Base-by-base conservation (phyloP, 2,888 invertebrate genomes). In the Clepsis dumicolana region DNA sequence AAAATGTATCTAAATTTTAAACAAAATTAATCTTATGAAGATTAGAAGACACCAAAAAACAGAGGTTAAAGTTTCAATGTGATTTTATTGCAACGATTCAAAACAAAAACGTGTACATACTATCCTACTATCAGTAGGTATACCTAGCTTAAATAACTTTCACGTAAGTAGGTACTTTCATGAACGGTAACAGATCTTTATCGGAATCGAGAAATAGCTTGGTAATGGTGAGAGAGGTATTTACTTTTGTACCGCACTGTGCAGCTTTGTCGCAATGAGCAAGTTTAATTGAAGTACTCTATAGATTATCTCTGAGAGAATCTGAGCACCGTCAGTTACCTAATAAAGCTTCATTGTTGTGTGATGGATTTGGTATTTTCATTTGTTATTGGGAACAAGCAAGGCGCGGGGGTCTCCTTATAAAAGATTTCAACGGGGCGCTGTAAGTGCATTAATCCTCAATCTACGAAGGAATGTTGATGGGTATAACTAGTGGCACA, bases 341-440 rank as follows among this genome's bases (percentile, higher is more conserved):
- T 77, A 81, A 83, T 80, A 84, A 78, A 76, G 77, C 71, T 75
- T 76, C 78, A 82, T 85, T 84, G 82, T 84, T 83, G 82, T 83
- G 80, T 82, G 84, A 83, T 80, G 81, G 83, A 84, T 84, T 84
- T 67, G 84, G 82, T 81, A 84, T 81, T 84, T 84, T 77, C 63
- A 80, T 75, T 82, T 75, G 80, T 80, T 79, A 80, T 32, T 27
- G n/a, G 44, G 56, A 59, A 16, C 35, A 48, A 48, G 35, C 32
- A 50, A 50, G 29, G 57, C 12, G 61, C 61, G 67, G 70, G 74
- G 66, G 64, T 29, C 16, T 64, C 65, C 77, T 29, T 82, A 83
- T 73, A 83, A 86, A 86, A 88, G 86, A 87, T 77, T 81, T 86
- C 85, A 86, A 88, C 87, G 86, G 79, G 83, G 67, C 68, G 63